Percentiles rank a stretch among this genome's conserved stretches.
These are phyloP conservation scores for Prionace glauca DNA, from an alignment of 2,797 vertebrate genomes.

Conservation along the genomic window DNA sequence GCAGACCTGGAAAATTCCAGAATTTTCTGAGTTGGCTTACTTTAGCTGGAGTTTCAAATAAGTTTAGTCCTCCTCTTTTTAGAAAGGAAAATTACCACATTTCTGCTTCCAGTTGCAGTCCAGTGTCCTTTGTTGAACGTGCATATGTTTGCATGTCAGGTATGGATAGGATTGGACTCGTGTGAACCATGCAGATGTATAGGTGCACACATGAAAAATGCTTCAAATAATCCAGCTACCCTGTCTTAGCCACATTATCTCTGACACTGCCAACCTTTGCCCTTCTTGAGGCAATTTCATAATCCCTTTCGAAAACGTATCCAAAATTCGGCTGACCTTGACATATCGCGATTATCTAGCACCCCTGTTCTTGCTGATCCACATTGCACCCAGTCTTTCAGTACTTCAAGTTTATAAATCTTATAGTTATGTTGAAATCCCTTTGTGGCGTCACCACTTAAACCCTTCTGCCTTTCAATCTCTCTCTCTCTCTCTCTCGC, in stretches of 20 bases:
- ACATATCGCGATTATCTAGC: background rate
- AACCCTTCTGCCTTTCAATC: background rate
- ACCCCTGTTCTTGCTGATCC: background rate
- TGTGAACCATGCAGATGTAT: background rate
- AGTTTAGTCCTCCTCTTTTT: background rate
- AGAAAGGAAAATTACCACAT: background rate
- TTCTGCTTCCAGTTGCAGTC: background rate
- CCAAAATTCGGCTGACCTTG: background rate
- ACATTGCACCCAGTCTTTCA: background rate
- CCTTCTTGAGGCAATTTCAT: background rate
- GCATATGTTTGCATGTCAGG: background rate
- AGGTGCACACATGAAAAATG: background rate
- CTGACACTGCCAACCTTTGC: background rate
- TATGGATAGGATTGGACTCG: background rate
- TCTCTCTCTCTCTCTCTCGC: background rate
- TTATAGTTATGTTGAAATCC: background rate
- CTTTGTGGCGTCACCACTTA: background rate
- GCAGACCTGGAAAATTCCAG: background rate
- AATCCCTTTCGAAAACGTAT: background rate
- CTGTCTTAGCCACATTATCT: background rate
- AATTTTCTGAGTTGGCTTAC: background rate
- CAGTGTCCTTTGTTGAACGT: background rate
- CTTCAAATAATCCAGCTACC: background rate
- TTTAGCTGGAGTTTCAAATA: background rate
- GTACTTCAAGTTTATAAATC: background rate